Base-by-base conservation (phyloP, 2,113 vertebrate genomes). In the Ictalurus furcatus region DNA sequence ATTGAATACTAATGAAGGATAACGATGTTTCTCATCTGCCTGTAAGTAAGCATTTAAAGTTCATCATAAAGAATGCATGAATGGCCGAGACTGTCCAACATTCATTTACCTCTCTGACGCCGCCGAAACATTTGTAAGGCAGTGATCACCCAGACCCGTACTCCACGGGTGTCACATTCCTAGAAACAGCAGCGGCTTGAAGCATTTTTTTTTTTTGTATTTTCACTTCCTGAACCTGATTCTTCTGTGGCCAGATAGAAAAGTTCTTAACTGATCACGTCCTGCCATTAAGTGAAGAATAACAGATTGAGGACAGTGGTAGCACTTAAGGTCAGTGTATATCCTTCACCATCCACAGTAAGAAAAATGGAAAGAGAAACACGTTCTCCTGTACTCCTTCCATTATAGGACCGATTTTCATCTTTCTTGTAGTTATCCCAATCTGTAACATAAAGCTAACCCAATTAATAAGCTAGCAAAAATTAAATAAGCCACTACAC, bases 1-100 rank as follows among this genome's bases (percentile, higher is more conserved):
- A 67, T 84, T 2, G 34, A 28, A 74, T 8, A 13, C 80, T 82
- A 44, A 89, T 86, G 52, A 84, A 78, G 69, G 85, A 87, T 79
- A 54, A 85, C 30, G 80, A 30, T 25, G 17, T 54, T 34, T 8
- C 78, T 59, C 44, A 71, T 30, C 61, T 48, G 30, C 40, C 2
- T 81, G 4, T 58, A 25, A 48, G 54, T 48, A 17, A 67, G 48
- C 58, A 73, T 90, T 67, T 87, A 48, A 86, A 86, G 69, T 73
- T 74, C 48, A 86, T 80, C 19, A 48, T 48, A 48, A 48, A 61
- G 14, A 54, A 48, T 6, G 28, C 52, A 8, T 56, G 76, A 86
- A 61, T 74, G 78, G 69, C 23, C 34, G 12, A 71, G 23, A 56
- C 65, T 61, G 28, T 85, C 67, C 16, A 86, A 74, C 65, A 74